Conservation (phyloP, 2,113 vertebrate genomes). For the Lepisosteus osseus region DNA sequence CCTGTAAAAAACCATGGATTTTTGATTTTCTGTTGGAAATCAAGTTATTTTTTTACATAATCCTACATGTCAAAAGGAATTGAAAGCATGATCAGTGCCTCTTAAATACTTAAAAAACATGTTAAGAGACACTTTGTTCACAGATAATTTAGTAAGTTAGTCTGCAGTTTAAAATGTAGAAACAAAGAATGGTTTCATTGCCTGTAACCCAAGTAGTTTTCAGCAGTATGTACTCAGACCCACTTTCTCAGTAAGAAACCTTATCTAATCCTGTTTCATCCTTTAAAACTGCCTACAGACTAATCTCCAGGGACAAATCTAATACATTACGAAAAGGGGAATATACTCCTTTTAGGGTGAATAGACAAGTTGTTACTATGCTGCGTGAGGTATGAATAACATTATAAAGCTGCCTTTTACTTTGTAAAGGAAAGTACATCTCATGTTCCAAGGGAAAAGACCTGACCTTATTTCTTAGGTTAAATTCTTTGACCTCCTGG, state of each 20-base stretch:
- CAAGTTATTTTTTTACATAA: conserved; percentile 9
- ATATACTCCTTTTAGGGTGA: conserved; percentile 77
- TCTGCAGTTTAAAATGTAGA: conserved; percentile 57
- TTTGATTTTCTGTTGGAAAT: not conserved
- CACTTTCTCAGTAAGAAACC: conserved; percentile 63
- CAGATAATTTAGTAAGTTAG: conserved; percentile 50
- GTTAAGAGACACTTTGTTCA: conserved; percentile 57
- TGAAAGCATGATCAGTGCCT: conserved; percentile 14
- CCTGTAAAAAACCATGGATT: not conserved
- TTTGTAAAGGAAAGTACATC: conserved; percentile 57
- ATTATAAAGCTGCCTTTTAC: conserved; percentile 72
- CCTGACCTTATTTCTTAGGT: conserved; percentile 64
- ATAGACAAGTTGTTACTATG: conserved; percentile 71
- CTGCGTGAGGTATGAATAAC: conserved; percentile 73
- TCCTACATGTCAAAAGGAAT: conserved; percentile 15
- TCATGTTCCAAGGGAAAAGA: conserved; percentile 62
- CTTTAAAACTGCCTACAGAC: conserved; percentile 69
- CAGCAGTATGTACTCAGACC: conserved; percentile 57
- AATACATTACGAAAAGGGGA: conserved; percentile 79
- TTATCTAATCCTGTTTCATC: conserved; percentile 78
- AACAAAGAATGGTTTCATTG: conserved; percentile 56
- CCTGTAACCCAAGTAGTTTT: conserved; percentile 39
- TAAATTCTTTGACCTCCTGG: conserved; percentile 76
- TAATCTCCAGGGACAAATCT: conserved; percentile 81
- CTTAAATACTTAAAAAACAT: conserved; percentile 19